These are phyloP conservation scores for Knipowitschia caucasica DNA, from an alignment of 2,797 vertebrate genomes.

Conservation along the genomic window DNA sequence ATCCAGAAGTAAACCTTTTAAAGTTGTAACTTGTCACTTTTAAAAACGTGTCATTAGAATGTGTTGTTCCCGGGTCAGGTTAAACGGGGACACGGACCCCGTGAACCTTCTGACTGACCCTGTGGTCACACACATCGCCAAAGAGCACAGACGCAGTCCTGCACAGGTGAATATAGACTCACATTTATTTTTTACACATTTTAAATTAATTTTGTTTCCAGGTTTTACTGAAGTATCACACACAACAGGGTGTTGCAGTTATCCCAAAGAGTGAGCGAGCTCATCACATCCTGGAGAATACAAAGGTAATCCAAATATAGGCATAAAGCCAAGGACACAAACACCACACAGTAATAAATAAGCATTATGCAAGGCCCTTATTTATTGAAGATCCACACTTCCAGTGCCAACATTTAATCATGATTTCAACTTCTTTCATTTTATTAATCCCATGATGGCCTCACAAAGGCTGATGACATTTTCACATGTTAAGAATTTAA, in stretches of 20 bases:
- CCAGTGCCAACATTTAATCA: background rate
- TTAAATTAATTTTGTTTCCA: constrained; percentile 24
- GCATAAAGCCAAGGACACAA: background rate
- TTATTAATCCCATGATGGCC: background rate
- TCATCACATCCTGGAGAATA: constrained; percentile 78
- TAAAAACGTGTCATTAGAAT: too few relatives aligned
- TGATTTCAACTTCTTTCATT: background rate
- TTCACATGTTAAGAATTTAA: background rate
- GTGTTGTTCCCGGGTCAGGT: constrained; percentile 27
- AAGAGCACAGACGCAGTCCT: constrained; percentile 58
- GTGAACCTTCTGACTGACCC: constrained; percentile 65
- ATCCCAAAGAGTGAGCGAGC: constrained; percentile 76
- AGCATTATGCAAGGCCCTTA: too few relatives aligned
- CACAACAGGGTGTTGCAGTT: constrained; percentile 72
- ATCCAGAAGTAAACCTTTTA: too few relatives aligned
- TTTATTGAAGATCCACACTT: background rate
- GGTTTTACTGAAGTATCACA: constrained; percentile 75
- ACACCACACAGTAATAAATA: too few relatives aligned
- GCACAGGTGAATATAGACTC: constrained; percentile 64
- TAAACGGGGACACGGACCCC: constrained; percentile 64
- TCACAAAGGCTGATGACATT: background rate
- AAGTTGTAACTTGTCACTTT: too few relatives aligned
- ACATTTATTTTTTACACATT: background rate
- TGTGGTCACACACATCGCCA: constrained; percentile 59
- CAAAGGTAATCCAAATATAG: constrained; percentile 62